Percentiles rank a stretch among this genome's conserved stretches.
Conservation (phyloP, 2,797 vertebrate species). For the Artibeus jamaicensis region DNA sequence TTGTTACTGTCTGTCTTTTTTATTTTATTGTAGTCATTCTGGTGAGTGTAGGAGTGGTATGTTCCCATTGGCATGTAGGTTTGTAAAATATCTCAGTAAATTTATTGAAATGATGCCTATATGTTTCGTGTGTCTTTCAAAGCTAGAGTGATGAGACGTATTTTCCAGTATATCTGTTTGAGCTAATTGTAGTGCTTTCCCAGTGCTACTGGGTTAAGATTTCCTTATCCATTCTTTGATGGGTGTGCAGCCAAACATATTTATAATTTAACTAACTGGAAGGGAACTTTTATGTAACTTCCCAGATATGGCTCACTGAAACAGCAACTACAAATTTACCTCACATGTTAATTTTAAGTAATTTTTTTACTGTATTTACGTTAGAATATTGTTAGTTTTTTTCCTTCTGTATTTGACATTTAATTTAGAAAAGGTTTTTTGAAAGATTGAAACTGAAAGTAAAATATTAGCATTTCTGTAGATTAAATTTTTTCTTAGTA, state of each 20-base stretch:
- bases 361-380: constrained; percentile 37
- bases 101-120: not conserved
- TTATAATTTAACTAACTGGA: constrained; percentile 32
- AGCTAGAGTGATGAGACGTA: not conserved
- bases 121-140: constrained; percentile 15
- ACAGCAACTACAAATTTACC: constrained; percentile 9
- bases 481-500: not conserved
- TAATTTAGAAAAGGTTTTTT: constrained; percentile 40
- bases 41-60: not conserved
- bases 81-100: not conserved
- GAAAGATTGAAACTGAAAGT: constrained; percentile 32
- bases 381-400: constrained; percentile 20
- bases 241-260: not conserved
- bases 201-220: not conserved
- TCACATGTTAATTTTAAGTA: constrained; percentile 22
- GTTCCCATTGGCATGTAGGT: not conserved
- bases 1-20: constrained; percentile 10
- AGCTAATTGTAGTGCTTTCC: constrained; percentile 30
- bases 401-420: constrained; percentile 9
- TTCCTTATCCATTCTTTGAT: constrained; percentile 9
- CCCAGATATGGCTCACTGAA: constrained; percentile 11
- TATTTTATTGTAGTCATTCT: not conserved
- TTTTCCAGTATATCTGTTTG: constrained; percentile 8
- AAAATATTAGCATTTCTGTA: constrained; percentile 29
- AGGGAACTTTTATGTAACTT: constrained; percentile 30